Base-by-base conservation (phyloP, 2,888 invertebrate species). In the Cistogaster globosa region DNA sequence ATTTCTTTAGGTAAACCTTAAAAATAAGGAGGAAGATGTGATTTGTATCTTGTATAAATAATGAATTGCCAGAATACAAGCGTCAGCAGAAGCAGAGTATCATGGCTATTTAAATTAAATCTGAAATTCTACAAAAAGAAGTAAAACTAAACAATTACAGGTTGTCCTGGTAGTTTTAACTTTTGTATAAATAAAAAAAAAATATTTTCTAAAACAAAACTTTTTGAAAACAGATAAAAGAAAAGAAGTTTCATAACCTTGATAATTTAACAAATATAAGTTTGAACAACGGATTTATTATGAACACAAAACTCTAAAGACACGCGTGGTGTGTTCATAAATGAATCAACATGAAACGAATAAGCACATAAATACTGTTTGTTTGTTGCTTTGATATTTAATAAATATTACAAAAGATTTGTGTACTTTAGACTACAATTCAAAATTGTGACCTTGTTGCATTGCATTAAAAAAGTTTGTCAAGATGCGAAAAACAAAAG, bases 261-360 rank as follows among this genome's bases (percentile, higher is more conserved):
- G 75, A 75, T 32, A 48, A 75, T 75, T 75, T 32, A 8, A 32
- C 2, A 26, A 26, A 26, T 26, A 26, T 63, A 14, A 26, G 26
- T 14, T 20, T 57, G 26, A 20, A 26, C 12, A 38, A 9, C 38
- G 38, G 38, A 38, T 11, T 38, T 11, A 38, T 57, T 26, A 6
- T 26, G 14, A 57, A 32, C 5, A 16, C 14, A 57, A 57, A 26
- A 5, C 5, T 14, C 14, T 16, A 14, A 60, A 26, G 60, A 60
- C 48, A 75, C 81, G 75, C 75, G 81, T 76, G 18, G 32, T 68
- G 75, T 75, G 75, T 55, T 69, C 81, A 76, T 82, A 63, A 69
- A 48, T 48, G 9, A 75, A 75, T 20, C 69, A 69, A 38, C 81
- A 63, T 18, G 16, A 22, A 69, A 36, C 62, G 8, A 53, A 20